Base-by-base conservation (phyloP, 2,797 vertebrate species). In the Heterohyrax brucei region DNA sequence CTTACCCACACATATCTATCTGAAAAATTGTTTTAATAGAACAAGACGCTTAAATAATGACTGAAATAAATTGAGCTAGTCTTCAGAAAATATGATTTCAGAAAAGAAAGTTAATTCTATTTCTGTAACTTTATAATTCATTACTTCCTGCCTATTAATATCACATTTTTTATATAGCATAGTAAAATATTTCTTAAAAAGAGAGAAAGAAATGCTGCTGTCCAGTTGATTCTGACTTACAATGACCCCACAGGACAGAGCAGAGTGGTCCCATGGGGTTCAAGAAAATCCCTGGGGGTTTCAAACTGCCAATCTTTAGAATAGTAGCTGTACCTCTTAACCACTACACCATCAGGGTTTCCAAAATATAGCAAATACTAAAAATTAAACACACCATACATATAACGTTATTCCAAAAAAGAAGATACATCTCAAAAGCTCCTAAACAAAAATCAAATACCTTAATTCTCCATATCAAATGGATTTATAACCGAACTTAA, bases 401-500 rank as follows among this genome's bases (percentile, higher is more conserved):
- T 48, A 62, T 76, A 30, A 0, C 44, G 19, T 33, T 72, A 61
- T 85, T 44, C 59, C 56, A 81, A 48, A 83, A 94, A 86, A 30
- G 0, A 88, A 76, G 18, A 21, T 7, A 75, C n/a, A 1, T 76
- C 16, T 79, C 9, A 89, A 87, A 79, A 6, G 0, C 21, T 75
- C 77, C 83, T 80, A 77, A 93, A 89, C 81, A 70, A 83, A 95
- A 92, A 95, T 56, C 62, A 89, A 76, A 90, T 24, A 1, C 44
- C 5, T 78, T 24, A 50, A 30, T 10, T 90, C 46, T 8, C 86
- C 87, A 77, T 79, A 66, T 62, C 14, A 53, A 14, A 30, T 28
- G 1, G 61, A 50, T n/a, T 90, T n/a, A 78, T 68, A 93, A 90
- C 48, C 48, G 7, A 83, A 93, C 76, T 21, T 76, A 73, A 78